Conservation (phyloP, 1,140 invertebrate species). For the Camponotus pennsylvanicus region DNA sequence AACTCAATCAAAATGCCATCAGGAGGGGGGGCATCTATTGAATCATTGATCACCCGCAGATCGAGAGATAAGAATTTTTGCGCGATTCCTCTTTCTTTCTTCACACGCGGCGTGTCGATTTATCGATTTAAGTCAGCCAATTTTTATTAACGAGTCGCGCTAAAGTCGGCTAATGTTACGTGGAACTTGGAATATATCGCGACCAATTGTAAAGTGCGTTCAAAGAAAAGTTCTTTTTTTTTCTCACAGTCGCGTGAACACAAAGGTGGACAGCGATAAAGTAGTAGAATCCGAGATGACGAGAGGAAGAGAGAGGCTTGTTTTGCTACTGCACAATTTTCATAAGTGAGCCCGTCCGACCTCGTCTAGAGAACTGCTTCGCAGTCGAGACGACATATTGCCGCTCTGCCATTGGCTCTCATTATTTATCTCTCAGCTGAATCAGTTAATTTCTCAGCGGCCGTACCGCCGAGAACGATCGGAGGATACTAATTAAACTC, state of each 20-base stretch:
- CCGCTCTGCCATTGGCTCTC: constrained; percentile 86
- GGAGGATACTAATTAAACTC: constrained; percentile 50
- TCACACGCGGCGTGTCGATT: not conserved
- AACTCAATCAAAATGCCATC: constrained; percentile 62
- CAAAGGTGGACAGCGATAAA: constrained; percentile 8
- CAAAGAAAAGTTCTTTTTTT: not conserved
- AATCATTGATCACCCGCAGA: constrained; percentile 22
- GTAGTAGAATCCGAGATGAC: not conserved
- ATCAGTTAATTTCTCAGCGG: constrained; percentile 55
- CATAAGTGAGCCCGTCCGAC: constrained; percentile 74
- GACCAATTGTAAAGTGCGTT: constrained; percentile 27
- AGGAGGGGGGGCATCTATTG: constrained; percentile 10
- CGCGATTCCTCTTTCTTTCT: constrained; percentile 3
- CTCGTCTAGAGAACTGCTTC: constrained; percentile 70
- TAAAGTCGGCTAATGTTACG: constrained; percentile 59
- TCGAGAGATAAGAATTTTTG: not conserved
- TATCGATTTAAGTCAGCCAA: constrained; percentile 1
- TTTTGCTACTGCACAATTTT: constrained; percentile 74
- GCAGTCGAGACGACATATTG: constrained; percentile 84
- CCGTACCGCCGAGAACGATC: constrained; percentile 42
- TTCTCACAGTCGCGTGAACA: constrained; percentile 1
- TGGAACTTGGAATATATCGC: constrained; percentile 70
- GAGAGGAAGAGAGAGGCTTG: constrained; percentile 58
- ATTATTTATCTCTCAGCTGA: constrained; percentile 85
- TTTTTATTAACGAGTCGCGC: constrained; percentile 1